Evolutionary conservation across 2,113 vertebrate genomes (phyloP).

Genomic region (Stigmatopora nigra): DNA sequence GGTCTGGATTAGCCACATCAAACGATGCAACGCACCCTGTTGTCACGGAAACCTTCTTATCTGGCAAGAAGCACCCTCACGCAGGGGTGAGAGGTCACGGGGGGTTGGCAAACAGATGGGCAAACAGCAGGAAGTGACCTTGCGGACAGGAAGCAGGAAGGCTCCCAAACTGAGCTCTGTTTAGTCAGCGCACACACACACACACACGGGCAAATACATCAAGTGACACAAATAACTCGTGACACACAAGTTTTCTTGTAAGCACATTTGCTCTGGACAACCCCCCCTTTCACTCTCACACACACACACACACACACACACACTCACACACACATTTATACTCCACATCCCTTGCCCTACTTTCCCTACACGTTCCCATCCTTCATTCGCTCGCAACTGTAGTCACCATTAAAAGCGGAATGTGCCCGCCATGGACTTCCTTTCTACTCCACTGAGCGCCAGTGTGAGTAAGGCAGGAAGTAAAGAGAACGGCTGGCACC

Average conservation of each 20-base stretch:
- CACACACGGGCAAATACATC: conserved; percentile 1
- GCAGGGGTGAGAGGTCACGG: conserved; percentile 56
- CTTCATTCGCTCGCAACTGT: conserved; percentile 28
- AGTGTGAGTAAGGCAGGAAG: conserved; percentile 25
- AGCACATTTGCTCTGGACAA: conserved; percentile 52
- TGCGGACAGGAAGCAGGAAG: conserved; percentile 59
- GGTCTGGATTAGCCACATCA: conserved; percentile 49
- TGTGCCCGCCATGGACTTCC: conserved; percentile 46
- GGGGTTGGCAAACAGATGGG: conserved; percentile 79
- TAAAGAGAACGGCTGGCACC: conserved; percentile 25
- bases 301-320: too few relatives aligned
- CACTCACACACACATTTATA: too few relatives aligned
- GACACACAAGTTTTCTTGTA: conserved; percentile 61
- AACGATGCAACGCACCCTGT: conserved; percentile 31
- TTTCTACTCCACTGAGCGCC: conserved; percentile 44
- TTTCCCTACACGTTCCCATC: conserved; percentile 45
- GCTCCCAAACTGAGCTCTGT: conserved; percentile 31
- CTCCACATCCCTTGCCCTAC: background rate
- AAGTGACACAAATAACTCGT: conserved; percentile 61
- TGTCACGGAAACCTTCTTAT: conserved; percentile 63
- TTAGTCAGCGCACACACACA: conserved; percentile 2
- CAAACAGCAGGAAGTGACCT: conserved; percentile 69
- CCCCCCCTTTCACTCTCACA: background rate
- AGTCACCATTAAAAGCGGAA: conserved; percentile 43
- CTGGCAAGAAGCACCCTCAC: conserved; percentile 49